Evolutionary conservation across 2,113 vertebrate genomes (phyloP), one percentile per base, ranked within the genome.

Genomic region (Cairina moschata): DNA sequence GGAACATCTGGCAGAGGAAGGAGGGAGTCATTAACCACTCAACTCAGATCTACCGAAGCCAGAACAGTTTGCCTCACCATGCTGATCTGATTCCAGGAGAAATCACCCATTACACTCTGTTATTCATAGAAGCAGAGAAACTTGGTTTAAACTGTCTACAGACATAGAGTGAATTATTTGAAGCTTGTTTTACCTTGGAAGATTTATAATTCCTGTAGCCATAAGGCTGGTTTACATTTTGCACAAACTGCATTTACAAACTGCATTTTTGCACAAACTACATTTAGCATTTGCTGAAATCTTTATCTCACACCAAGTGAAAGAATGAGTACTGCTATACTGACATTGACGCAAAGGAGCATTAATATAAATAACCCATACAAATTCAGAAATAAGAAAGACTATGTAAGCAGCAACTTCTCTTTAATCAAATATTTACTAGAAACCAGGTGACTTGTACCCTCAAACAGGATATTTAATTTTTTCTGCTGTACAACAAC

Each of bases 1-100:
- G 82, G 90, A 96, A 88, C 58, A 62, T 54, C 82, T 95, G 88
- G 92, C 92, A 90, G 90, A 76, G 48, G 52, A 96, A 80, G 18
- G 31, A 90, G 31, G 31, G 44, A 55, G 65, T 56, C 65, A 40
- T 76, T 67, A 71, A 77, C 74, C 73, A 63, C 58, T 80, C 63
- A 46, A 3, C 58, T 40, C 54, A 46, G 50, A 81, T 55, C 74
- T 66, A n/a, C n/a, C 5, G 1, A 16, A 84, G 84, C 80, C 58
- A 62, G 22, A 67, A 72, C 26, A 42, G 50, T 44, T 72, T 62
- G 69, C 71, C 80, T 81, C 13, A 50, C 69, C 52, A 20, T 6
- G 46, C 54, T 62, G 52, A 86, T 54, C 75, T 16, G 17, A 77
- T 54, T 83, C 75, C 92, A 95, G 79, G 78, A 93, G 54, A 73